Evolutionary conservation across 2,888 invertebrate species (phyloP).

Genomic region (Clunio marinus): DNA sequence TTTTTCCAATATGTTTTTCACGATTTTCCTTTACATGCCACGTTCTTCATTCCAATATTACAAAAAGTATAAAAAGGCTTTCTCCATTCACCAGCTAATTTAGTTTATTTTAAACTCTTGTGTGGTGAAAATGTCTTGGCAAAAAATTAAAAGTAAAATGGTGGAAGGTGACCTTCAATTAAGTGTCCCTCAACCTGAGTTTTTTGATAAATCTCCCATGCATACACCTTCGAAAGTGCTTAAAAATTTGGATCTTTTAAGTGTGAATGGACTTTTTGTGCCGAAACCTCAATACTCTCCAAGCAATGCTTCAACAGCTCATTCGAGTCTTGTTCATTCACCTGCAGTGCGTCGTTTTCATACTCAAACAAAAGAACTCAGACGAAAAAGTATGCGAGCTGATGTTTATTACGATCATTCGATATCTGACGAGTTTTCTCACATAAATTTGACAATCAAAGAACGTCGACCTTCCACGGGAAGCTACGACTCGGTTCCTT

Average conservation of each 20-base stretch:
- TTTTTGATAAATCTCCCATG: slow-evolving; percentile 26
- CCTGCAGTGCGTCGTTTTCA: not conserved
- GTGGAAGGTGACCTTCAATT: not conserved
- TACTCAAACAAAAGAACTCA: not conserved
- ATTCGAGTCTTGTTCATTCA: not conserved
- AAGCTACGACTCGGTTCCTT: not conserved
- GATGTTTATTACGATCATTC: slow-evolving; percentile 9
- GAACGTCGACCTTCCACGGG: not conserved
- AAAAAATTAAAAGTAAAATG: not conserved
- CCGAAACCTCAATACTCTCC: not conserved
- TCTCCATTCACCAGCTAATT: not conserved
- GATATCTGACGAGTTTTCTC: slow-evolving; percentile 32
- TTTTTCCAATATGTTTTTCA: too few relatives aligned
- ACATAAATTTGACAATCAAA: slow-evolving; percentile 26
- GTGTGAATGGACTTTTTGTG: slow-evolving; percentile 9
- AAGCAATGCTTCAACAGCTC: not conserved
- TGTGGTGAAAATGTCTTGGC: not conserved
- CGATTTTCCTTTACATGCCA: too few relatives aligned
- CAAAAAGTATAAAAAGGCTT: not conserved
- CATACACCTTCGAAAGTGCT: slow-evolving; percentile 20
- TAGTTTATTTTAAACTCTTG: slow-evolving; percentile 5
- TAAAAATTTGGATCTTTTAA: slow-evolving; percentile 24
- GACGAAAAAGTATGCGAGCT: slow-evolving; percentile 10
- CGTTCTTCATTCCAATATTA: too few relatives aligned
- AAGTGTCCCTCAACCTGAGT: not conserved